Percentiles rank a stretch among this genome's conserved stretches.
Conservation (phyloP, 2,797 vertebrate species). For the Megalops cyprinoides region DNA sequence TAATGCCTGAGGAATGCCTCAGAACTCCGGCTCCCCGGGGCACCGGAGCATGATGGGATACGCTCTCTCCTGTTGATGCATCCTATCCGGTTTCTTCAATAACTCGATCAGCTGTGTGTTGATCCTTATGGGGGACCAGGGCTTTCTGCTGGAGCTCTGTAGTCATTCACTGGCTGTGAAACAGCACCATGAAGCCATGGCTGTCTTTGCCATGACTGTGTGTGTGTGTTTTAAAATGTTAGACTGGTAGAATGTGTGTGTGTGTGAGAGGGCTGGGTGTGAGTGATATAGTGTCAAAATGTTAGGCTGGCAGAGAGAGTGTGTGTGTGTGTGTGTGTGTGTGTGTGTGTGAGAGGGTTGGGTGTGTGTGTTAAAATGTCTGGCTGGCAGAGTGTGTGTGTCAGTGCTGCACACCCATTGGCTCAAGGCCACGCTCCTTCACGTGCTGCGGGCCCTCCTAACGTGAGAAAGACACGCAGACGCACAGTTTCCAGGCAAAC, state of each 20-base stretch:
- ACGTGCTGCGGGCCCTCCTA: not conserved
- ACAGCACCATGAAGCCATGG: no score
- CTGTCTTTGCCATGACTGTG: no score
- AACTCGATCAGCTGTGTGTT: not conserved
- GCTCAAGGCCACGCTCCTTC: constrained; percentile 32
- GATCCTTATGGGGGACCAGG: not conserved
- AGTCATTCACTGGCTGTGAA: no score
- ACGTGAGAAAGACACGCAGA: not conserved
- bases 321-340: constrained; percentile 39
- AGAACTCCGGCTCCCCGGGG: not conserved
- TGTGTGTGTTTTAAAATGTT: no score
- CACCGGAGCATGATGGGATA: not conserved
- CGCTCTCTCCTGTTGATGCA: not conserved
- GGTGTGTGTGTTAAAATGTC: constrained; percentile 46
- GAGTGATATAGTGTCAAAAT: no score
- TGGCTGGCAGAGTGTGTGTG: constrained; percentile 19
- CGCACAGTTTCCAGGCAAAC: not conserved
- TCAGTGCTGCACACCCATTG: constrained; percentile 26
- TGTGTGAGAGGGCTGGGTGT: not conserved
- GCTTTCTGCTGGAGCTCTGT: not conserved
- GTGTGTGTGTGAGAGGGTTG: constrained; percentile 35
- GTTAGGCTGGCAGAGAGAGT: constrained; percentile 41
- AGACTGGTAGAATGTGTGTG: no score
- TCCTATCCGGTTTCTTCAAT: no score
- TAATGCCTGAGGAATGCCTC: not conserved